These are phyloP conservation scores for Molanna angustata DNA, from an alignment of 2,888 invertebrate genomes.

Conservation along the genomic window DNA sequence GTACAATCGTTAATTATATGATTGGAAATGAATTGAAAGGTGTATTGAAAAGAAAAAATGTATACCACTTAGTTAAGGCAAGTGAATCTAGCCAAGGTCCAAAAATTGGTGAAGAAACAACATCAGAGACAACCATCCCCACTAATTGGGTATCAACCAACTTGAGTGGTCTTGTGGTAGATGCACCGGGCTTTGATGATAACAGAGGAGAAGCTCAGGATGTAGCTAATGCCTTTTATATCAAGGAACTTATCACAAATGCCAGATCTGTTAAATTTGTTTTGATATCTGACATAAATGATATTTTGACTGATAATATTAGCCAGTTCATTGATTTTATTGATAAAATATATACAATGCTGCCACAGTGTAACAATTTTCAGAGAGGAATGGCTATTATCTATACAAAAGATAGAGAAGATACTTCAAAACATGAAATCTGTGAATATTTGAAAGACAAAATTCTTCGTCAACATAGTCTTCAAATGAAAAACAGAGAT, in stretches of 20 bases:
- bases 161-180: neutral
- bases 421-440: neutral
- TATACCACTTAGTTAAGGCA: too few relatives aligned
- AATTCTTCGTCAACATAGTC: neutral
- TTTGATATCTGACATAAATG: neutral
- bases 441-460: neutral
- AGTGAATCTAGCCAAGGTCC: too few relatives aligned
- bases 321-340: neutral
- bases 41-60: too few relatives aligned
- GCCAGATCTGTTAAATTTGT: neutral
- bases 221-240: neutral
- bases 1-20: too few relatives aligned
- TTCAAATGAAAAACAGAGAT: neutral
- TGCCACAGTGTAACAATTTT: neutral
- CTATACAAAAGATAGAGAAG: neutral
- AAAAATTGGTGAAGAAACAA: neutral
- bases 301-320: neutral
- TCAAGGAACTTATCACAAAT: neutral
- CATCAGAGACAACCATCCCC: neutral
- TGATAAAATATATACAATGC: neutral
- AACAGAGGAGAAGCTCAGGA: constrained; percentile 2
- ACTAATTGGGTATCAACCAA: neutral
- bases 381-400: neutral
- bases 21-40: too few relatives aligned
- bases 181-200: constrained; percentile 1